A percentile compares a stretch with the other conserved stretches of the same genome.
These are phyloP conservation scores for Drosophila flavopinicola DNA, from an alignment of 2,888 invertebrate species.

Conservation along the genomic window DNA sequence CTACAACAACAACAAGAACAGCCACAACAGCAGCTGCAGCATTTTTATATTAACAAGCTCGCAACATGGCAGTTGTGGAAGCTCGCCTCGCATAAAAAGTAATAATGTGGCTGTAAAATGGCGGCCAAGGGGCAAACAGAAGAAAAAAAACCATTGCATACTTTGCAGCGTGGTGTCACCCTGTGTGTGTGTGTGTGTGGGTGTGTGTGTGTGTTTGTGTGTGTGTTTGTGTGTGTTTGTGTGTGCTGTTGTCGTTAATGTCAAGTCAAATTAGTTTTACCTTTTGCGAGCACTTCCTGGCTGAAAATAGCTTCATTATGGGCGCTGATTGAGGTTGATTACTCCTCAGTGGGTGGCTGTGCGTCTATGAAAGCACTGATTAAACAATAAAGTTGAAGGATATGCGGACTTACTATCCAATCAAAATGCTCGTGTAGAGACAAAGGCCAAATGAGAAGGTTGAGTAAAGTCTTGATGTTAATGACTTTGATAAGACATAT, in stretches of 20 bases:
- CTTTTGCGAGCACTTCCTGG: slow-evolving; percentile 23
- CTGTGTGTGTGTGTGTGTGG: slow-evolving; percentile 14
- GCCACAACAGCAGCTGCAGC: slow-evolving; percentile 29
- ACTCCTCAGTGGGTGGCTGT: background rate
- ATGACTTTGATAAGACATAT: too few species aligned
- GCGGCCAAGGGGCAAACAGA: slow-evolving; percentile 53
- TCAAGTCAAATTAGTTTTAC: slow-evolving; percentile 60
- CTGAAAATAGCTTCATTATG: slow-evolving; percentile 26
- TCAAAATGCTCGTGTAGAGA: too few species aligned
- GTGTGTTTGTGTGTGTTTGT: slow-evolving; percentile 11
- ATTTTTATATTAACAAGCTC: slow-evolving; percentile 75
- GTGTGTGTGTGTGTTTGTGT: slow-evolving; percentile 3
- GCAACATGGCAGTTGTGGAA: slow-evolving; percentile 55
- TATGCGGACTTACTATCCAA: too few species aligned
- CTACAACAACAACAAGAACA: slow-evolving; percentile 4
- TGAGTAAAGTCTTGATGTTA: too few species aligned
- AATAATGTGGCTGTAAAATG: slow-evolving; percentile 67
- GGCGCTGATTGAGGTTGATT: background rate
- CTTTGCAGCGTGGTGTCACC: slow-evolving; percentile 28
- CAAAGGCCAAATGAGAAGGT: too few species aligned
- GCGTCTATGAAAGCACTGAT: too few species aligned
- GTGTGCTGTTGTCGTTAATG: slow-evolving; percentile 32
- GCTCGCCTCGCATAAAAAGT: slow-evolving; percentile 55
- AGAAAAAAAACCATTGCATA: slow-evolving; percentile 45
- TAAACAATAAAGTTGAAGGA: too few species aligned